These are phyloP conservation scores for Campylomormyrus tamandua DNA, from an alignment of 2,113 vertebrate genomes.

Conservation along the genomic window DNA sequence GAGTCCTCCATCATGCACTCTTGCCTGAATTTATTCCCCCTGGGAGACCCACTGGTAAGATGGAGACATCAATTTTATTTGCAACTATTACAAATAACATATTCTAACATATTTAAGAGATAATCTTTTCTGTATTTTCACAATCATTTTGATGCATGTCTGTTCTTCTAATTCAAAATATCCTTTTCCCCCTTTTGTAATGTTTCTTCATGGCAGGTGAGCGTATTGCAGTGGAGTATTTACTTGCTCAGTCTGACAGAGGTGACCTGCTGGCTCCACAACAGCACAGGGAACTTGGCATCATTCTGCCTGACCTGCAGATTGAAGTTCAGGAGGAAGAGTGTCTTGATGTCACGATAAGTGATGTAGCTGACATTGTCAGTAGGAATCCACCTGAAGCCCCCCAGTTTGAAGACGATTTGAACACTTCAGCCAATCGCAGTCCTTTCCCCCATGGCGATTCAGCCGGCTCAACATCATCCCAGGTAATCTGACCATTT, in stretches of 20 bases:
- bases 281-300: neutral
- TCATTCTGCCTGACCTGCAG: constrained; percentile 10
- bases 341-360: constrained; percentile 11
- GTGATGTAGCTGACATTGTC: neutral
- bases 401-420: neutral
- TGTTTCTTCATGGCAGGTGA: constrained; percentile 18
- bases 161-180: neutral
- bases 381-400: neutral
- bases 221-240: constrained; percentile 29
- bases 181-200: neutral
- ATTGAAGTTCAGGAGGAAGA: constrained; percentile 14
- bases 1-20: constrained; percentile 19
- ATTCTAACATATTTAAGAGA: neutral
- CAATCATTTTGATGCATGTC: neutral
- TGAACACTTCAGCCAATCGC: neutral
- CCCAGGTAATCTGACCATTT: too few relatives aligned
- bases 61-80: neutral
- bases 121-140: neutral
- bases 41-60: constrained; percentile 28
- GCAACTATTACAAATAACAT: neutral
- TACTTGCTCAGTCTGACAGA: constrained; percentile 29
- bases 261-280: constrained; percentile 24
- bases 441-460: too few relatives aligned
- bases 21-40: constrained; percentile 25
- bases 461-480: too few relatives aligned